Conservation (phyloP, 2,113 vertebrate species). For the Tragelaphus strepsiceros region DNA sequence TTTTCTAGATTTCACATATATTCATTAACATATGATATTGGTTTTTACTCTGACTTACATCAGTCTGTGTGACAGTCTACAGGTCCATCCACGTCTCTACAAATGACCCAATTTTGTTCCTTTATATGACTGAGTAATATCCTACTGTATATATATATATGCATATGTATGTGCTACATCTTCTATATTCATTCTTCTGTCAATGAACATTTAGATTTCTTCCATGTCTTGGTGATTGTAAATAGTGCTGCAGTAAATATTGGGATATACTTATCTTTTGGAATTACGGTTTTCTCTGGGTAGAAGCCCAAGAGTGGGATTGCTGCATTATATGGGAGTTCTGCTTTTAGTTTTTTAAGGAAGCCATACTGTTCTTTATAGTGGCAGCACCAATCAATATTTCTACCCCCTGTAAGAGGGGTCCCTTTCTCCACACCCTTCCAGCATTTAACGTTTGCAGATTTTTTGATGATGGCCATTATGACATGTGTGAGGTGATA, state of each 20-base stretch:
- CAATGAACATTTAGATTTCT: neutral
- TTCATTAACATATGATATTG: neutral
- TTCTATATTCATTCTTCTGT: neutral
- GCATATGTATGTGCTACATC: neutral
- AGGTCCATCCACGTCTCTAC: neutral
- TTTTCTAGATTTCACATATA: neutral
- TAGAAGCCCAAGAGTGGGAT: neutral
- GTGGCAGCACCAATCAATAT: neutral
- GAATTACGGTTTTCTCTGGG: neutral
- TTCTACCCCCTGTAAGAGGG: neutral
- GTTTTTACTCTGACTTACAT: neutral
- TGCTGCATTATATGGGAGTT: neutral
- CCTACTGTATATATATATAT: neutral
- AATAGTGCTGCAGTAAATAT: neutral
- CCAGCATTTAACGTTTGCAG: neutral
- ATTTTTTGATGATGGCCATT: neutral
- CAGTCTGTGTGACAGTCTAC: neutral
- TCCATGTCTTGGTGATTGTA: neutral
- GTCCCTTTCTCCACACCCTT: neutral
- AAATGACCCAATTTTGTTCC: neutral
- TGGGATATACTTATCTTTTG: neutral
- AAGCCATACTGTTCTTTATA: neutral
- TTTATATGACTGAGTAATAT: neutral
- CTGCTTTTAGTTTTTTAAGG: neutral
- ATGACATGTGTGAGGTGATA: neutral